A percentile compares a stretch with the other conserved stretches of the same genome.
phyloP scores from a whole-genome alignment of 2,113 vertebrate species.

The Acanthochromis polyacanthus region DNA sequence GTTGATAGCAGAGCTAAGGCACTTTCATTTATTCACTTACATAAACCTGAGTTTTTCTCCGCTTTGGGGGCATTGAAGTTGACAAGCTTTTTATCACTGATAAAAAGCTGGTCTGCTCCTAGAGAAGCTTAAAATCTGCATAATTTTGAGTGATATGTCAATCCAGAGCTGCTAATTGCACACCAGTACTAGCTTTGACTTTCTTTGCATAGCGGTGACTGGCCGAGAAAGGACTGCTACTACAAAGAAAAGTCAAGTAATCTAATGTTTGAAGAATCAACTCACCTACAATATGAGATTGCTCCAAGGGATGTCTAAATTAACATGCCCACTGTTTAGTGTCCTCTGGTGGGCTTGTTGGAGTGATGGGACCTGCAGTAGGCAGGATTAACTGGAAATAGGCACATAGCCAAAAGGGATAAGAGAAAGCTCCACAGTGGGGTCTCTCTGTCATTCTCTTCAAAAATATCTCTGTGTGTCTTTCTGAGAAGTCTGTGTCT shows the following conservation, averaged over 20 bases:
- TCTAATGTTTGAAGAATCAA: conserved; percentile 54
- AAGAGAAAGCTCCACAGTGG: conserved; percentile 63
- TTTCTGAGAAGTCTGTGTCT: conserved; percentile 49
- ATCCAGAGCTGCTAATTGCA: conserved; percentile 11
- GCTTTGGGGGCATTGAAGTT: conserved; percentile 17
- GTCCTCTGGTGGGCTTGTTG: conserved; percentile 56
- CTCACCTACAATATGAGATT: conserved; percentile 34
- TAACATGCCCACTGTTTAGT: conserved; percentile 61
- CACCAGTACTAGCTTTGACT: not conserved
- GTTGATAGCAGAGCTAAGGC: conserved; percentile 13
- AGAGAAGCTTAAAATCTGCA: conserved; percentile 20
- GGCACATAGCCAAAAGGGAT: conserved; percentile 50
- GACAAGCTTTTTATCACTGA: conserved; percentile 6
- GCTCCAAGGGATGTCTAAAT: conserved; percentile 52
- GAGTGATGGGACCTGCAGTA: conserved; percentile 31
- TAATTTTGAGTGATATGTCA: not conserved
- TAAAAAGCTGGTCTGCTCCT: no score
- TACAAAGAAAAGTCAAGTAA: conserved; percentile 41
- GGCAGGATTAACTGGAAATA: conserved; percentile 45
- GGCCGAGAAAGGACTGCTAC: not conserved
- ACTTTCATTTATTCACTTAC: conserved; percentile 26
- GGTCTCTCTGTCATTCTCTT: conserved; percentile 53
- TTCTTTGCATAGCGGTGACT: not conserved
- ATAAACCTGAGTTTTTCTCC: conserved; percentile 14
- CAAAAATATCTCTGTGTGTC: conserved; percentile 51